Percentiles rank a stretch among this genome's conserved stretches.
phyloP scores from a whole-genome alignment of 1,140 invertebrate species.

The Drosophila pruinosa region DNA sequence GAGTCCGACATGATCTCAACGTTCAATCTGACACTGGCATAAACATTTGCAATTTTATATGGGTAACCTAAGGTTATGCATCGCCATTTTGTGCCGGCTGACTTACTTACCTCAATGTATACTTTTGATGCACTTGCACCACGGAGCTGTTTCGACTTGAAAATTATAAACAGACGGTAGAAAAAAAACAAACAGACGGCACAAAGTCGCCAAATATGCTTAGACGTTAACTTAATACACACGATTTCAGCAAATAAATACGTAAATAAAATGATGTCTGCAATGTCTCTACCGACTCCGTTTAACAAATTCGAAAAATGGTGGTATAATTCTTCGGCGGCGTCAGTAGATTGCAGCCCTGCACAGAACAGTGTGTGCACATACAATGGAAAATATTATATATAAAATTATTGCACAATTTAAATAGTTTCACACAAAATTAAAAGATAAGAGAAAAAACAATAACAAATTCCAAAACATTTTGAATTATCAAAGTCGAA shows the following conservation, averaged over 20 bases:
- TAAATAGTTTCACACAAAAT: too few species aligned
- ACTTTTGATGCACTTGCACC: neutral
- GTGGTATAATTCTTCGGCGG: conserved; percentile 15
- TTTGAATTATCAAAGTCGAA: too few species aligned
- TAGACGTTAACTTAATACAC: neutral
- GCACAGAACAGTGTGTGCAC: conserved; percentile 2
- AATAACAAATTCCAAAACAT: too few species aligned
- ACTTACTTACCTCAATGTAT: neutral
- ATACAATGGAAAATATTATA: too few species aligned
- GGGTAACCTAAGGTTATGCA: neutral
- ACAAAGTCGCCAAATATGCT: neutral
- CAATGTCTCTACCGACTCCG: neutral
- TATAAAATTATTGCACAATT: neutral
- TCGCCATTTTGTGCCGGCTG: neutral
- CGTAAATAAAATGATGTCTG: neutral
- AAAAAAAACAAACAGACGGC: too few species aligned
- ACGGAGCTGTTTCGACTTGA: neutral
- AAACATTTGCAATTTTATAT: too few species aligned
- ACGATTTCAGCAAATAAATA: neutral
- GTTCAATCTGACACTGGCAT: neutral
- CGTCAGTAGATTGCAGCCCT: conserved; percentile 2
- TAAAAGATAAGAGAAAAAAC: too few species aligned
- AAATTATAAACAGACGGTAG: too few species aligned
- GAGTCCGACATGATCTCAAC: conserved; percentile 25
- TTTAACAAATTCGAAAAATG: conserved; percentile 19